These are phyloP conservation scores for Ictalurus punctatus DNA, from an alignment of 2,113 vertebrate species.

Conservation along the genomic window DNA sequence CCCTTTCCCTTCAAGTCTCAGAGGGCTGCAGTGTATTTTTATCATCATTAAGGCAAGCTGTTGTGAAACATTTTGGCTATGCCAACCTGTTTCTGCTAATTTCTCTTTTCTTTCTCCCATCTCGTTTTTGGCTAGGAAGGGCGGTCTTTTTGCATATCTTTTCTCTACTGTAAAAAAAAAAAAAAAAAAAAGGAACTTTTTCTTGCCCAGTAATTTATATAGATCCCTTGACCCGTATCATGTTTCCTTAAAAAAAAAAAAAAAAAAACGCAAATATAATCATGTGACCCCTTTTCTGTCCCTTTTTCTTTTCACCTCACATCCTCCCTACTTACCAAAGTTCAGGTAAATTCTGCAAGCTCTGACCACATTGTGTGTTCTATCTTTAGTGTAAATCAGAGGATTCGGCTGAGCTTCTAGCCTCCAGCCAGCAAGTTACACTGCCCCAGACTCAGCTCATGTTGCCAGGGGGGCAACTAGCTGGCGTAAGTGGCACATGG, in stretches of 20 bases:
- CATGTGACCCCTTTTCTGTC: neutral
- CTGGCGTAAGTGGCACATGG: constrained; percentile 84
- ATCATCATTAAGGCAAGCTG: constrained; percentile 49
- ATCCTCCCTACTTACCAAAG: neutral
- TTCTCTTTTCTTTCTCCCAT: neutral
- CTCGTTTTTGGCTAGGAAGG: neutral
- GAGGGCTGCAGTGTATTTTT: constrained; percentile 71
- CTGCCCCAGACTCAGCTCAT: constrained; percentile 94
- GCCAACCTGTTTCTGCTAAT: neutral
- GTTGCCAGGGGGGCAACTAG: constrained; percentile 96
- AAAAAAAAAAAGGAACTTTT: neutral
- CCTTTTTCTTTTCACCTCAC: neutral
- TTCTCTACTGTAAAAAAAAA: too few relatives aligned
- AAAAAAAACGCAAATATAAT: neutral
- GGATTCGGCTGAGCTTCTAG: constrained; percentile 85
- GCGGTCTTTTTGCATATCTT: neutral
- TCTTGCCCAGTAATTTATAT: neutral
- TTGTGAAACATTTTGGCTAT: constrained; percentile 19
- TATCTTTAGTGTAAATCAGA: constrained; percentile 87
- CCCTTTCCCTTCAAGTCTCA: constrained; percentile 65
- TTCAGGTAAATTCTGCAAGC: constrained; percentile 36
- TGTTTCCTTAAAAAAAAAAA: neutral
- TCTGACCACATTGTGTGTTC: constrained; percentile 62
- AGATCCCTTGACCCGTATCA: too few relatives aligned
- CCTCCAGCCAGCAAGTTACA: constrained; percentile 88